Evolutionary conservation across 2,888 invertebrate species (phyloP), one percentile per base, ranked within the genome.

Genomic region (Mactromeris polynyma): DNA sequence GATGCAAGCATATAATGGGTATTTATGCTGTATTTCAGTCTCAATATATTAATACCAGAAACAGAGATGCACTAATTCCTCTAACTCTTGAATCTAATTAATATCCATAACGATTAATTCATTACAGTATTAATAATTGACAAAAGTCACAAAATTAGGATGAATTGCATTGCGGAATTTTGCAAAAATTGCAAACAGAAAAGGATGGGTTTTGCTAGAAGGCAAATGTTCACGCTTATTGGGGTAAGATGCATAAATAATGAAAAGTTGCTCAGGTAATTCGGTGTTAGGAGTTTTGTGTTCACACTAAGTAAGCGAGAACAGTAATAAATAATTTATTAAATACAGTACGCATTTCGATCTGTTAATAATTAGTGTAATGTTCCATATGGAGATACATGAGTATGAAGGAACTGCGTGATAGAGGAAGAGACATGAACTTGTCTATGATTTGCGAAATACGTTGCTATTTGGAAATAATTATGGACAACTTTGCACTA

Each of bases 291-390:
- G 19, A 51, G 26, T 6, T 64, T 64, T n/a, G 26, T 11, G 58
- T 64, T 64, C 26, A 9, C 58, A 64, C 58, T 9, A 26, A 26
- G 26, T 64, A 26, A 11, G 26, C 26, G 58, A 9, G 58, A 64
- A 64, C 21, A 64, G 58, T 64, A 64, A 64, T 64, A 64, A 64
- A 64, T 64, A 64, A 64, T 26, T 64, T 4, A 64, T 64, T 64
- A 26, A 64, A 64, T 64, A 26, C 26, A 26, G n/a, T 64, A 21
- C 26, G 1, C 9, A 64, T 26, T 64, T 64, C 3, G n/a, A 26
- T 64, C n/a, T 64, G 11, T 26, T 7, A 26, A n/a, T n/a, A 64
- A 64, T 64, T n/a, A 64, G 26, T 64, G 6, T 9, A 26, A 64
- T 7, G 58, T 64, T 64, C 58, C 7, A 26, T 64, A 11, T 46